phyloP scores from a whole-genome alignment of 2,113 vertebrate genomes.

The Ceyx cyanopectus region DNA sequence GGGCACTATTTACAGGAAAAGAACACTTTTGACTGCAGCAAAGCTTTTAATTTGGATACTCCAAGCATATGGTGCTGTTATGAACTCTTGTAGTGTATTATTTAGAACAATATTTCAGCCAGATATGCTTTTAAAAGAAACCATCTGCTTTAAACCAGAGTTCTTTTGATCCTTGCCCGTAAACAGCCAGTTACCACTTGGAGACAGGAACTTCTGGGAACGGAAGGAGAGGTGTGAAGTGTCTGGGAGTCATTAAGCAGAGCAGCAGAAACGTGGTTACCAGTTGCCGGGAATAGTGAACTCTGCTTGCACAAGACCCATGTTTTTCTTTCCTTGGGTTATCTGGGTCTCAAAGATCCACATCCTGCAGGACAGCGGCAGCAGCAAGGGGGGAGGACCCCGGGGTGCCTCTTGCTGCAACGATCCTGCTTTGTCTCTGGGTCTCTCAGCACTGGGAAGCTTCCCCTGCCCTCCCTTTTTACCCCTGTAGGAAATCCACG shows the following conservation, averaged over 20 bases:
- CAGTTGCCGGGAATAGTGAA: conserved; percentile 15
- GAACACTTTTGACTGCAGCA: neutral
- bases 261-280: neutral
- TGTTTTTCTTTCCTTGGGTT: neutral
- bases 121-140: conserved; percentile 33
- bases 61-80: neutral
- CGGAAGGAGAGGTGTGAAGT: conserved; percentile 57
- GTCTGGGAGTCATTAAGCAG: conserved; percentile 36
- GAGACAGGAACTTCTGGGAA: conserved; percentile 23
- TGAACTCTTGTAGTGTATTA: neutral
- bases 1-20: neutral
- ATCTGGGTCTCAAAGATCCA: neutral
- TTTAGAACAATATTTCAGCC: neutral
- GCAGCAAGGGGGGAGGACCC: neutral
- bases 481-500: neutral
- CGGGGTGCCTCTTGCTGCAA: neutral
- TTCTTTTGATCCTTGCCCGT: conserved; percentile 17
- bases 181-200: neutral
- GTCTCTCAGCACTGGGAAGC: neutral
- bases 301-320: neutral
- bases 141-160: conserved; percentile 14
- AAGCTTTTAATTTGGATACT: neutral
- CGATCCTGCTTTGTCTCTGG: neutral
- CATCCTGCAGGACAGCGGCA: accelerated
- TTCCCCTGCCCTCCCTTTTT: neutral